A percentile compares a stretch with the other conserved stretches of the same genome.
Evolutionary conservation across 2,888 invertebrate genomes (phyloP).

Genomic region (Orchestes rusci): DNA sequence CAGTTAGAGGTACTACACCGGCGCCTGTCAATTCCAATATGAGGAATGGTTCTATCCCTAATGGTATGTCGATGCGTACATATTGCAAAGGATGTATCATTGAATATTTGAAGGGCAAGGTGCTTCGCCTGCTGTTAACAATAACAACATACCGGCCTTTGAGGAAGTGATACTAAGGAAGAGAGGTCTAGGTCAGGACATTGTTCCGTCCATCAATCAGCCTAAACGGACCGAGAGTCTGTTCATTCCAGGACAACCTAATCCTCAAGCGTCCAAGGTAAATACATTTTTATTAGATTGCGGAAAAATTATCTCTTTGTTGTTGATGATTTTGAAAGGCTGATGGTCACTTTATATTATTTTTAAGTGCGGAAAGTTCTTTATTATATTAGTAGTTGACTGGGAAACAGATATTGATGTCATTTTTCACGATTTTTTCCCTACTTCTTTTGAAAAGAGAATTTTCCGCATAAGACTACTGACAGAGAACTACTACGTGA

Average conservation of each 20-base stretch:
- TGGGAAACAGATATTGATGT: too few species aligned
- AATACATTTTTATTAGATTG: slow-evolving; percentile 5
- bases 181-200: slow-evolving; percentile 78
- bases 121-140: slow-evolving; percentile 11
- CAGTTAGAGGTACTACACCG: slow-evolving; percentile 49
- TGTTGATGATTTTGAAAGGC: too few species aligned
- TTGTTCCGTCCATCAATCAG: slow-evolving; percentile 78
- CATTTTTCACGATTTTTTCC: too few species aligned
- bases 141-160: slow-evolving; percentile 51
- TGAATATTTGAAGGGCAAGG: slow-evolving; percentile 17
- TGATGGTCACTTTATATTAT: too few species aligned
- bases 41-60: slow-evolving; percentile 60
- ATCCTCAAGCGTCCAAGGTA: slow-evolving; percentile 42
- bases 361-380: too few species aligned
- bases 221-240: slow-evolving; percentile 89
- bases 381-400: too few species aligned
- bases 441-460: too few species aligned
- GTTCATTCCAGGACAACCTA: slow-evolving; percentile 55
- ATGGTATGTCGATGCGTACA: too few species aligned
- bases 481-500: too few species aligned
- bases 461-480: too few species aligned
- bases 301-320: too few species aligned
- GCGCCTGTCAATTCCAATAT: slow-evolving; percentile 37
- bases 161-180: slow-evolving; percentile 77
- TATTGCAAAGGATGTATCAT: not conserved